Percentiles rank a stretch among this genome's conserved stretches.
phyloP scores from a whole-genome alignment of 2,113 vertebrate species.

The Takifugu flavidus region DNA sequence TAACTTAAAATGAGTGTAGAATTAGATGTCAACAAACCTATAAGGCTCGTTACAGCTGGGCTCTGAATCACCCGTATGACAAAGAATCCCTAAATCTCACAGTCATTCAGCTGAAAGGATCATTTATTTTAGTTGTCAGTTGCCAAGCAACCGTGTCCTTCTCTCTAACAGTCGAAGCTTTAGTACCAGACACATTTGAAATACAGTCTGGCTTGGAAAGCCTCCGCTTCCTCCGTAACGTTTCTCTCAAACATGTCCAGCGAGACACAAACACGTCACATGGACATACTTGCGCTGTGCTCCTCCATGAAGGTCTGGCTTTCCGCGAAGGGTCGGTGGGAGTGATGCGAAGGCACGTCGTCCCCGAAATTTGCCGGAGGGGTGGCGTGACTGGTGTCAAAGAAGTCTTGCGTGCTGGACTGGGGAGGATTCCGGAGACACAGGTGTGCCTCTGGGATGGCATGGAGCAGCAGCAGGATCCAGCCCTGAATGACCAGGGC shows the following conservation, averaged over 20 bases:
- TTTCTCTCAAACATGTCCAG: not conserved
- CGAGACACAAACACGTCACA: slow-evolving; percentile 4
- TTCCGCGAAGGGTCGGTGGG: slow-evolving; percentile 85
- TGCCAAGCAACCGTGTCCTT: slow-evolving; percentile 36
- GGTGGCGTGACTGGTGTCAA: slow-evolving; percentile 83
- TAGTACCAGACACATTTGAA: slow-evolving; percentile 3
- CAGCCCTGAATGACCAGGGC: slow-evolving; percentile 90
- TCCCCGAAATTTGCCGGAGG: slow-evolving; percentile 84
- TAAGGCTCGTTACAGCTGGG: too few species aligned
- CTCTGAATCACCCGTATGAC: not conserved
- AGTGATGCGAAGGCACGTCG: slow-evolving; percentile 77
- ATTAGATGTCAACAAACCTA: too few species aligned
- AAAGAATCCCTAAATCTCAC: not conserved
- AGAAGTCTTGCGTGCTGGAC: slow-evolving; percentile 87
- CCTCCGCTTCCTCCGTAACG: not conserved
- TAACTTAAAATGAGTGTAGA: too few species aligned
- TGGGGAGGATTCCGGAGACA: slow-evolving; percentile 80
- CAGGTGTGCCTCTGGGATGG: slow-evolving; percentile 90
- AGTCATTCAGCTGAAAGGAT: not conserved
- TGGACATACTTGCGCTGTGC: slow-evolving; percentile 83
- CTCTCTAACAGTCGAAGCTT: slow-evolving; percentile 8
- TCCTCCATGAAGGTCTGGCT: slow-evolving; percentile 95
- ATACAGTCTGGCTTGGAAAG: not conserved
- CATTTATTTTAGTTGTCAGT: slow-evolving; percentile 22
- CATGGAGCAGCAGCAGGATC: slow-evolving; percentile 91